Base-by-base conservation (phyloP, 1,140 invertebrate species). In the Sitobion miscanthi region DNA sequence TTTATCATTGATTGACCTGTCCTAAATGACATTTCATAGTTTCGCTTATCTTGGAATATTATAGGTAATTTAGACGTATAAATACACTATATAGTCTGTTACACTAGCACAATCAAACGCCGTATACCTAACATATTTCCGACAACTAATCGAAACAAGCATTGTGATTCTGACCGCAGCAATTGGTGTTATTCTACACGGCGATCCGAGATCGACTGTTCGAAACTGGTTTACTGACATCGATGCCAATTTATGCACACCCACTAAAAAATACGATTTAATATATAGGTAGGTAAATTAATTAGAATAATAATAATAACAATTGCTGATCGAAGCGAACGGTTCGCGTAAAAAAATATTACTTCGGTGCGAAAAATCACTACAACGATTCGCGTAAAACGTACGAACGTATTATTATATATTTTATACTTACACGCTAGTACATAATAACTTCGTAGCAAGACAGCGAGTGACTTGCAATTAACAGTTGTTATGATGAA, bases 81-180 rank as follows among this genome's bases (percentile, higher is more conserved):
- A 9, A 62, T 57, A 57, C 23, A 62, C 9, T 38, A 1, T 38
- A 1, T 54, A 6, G 30, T n/a, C 62, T 17, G 14, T 77, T 77
- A 20, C 0, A 69, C 25, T n/a, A 42, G 42, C 3, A 77, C 62
- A 77, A 77, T 30, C 30, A 69, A 69, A 69, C 30, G 11, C 21
- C 11, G 62, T 69, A 5, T 69, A 69, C 2, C 35, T 35, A 35
- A 35, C 38, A 38, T 77, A 30, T 77, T 77, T 77, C n/a, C 62
- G 30, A 77, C 62, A 77, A n/a, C n/a, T 77, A 77, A 77, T 77
- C 62, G n/a, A 77, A n/a, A 77, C 62, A n/a, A 77, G 62, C n/a
- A n/a, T 77, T 77, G 62, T 77, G 62, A n/a, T 77, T 77, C 62
- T 77, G n/a, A 77, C 62, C n/a, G 14, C 62, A 77, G 62, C 62